Conservation (phyloP, 2,113 vertebrate genomes). For the Carollia perspicillata region DNA sequence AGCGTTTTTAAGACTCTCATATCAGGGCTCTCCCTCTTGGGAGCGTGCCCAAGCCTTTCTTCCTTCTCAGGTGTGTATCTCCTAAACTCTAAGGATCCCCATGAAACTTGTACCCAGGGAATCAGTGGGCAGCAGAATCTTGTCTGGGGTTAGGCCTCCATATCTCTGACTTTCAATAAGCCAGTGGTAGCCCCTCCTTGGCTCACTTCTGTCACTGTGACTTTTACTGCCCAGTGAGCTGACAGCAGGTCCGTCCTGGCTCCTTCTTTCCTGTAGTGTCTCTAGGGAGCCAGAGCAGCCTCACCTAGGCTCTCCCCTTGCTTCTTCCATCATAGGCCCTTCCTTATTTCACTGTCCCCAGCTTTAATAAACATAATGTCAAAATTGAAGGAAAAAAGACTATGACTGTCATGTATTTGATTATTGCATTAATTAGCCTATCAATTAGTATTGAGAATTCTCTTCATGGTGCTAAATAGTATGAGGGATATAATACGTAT, state of each 20-base stretch:
- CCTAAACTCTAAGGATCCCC: background rate
- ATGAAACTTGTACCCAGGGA: background rate
- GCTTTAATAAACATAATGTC: background rate
- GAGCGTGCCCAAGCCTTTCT: background rate
- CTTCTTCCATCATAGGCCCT: background rate
- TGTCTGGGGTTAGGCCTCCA: background rate
- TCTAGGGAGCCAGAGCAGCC: background rate
- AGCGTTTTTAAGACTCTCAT: background rate
- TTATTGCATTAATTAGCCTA: background rate
- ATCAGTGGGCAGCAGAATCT: background rate
- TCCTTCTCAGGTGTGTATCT: background rate
- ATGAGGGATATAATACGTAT: background rate
- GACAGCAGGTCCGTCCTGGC: background rate
- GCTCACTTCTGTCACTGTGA: background rate
- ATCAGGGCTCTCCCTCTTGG: background rate
- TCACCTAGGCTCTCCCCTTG: background rate
- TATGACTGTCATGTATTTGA: background rate
- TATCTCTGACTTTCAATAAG: background rate
- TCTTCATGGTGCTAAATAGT: constrained; percentile 17
- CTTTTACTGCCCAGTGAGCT: background rate
- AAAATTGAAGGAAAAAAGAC: background rate
- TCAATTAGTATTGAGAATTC: constrained; percentile 6
- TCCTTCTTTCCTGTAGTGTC: background rate
- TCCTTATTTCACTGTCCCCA: background rate
- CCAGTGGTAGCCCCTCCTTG: background rate